Base-by-base conservation (phyloP, 2,113 vertebrate genomes). In the Podarcis muralis region DNA sequence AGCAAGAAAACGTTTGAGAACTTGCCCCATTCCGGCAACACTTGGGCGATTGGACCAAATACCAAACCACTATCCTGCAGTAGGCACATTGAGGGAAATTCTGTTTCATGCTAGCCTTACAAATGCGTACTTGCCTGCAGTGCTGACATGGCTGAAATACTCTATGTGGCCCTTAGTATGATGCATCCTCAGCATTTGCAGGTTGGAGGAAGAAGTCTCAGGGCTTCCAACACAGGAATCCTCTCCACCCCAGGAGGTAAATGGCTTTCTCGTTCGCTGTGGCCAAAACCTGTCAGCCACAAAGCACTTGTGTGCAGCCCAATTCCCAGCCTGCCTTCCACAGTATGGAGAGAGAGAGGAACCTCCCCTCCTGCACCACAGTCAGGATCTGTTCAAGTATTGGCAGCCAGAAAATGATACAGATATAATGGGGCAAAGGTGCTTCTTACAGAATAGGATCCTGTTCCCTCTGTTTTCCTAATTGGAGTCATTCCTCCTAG, bases 1-100 rank as follows among this genome's bases (percentile, higher is more conserved):
- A 66, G 84, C 76, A 53, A 93, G 88, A 1, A 74, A n/a, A 0
- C 18, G 16, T 25, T 0, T 0, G 32, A 68, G 87, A 0, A 86
- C 93, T 85, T 81, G 77, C 72, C 65, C 0, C 1, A 48, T 16
- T 1, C 35, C n/a, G 40, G 74, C 74, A 85, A 74, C 88, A 94
- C 68, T 85, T 88, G 90, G 53, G 85, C 85, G 74, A 88, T 75
- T 75, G 72, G 85, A 93, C 53, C 22, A 8, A 84, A 90, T 87
- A 65, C 87, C 88, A 72, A 85, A 57, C 48, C 88, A 81, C 35
- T 80, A 71, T 66, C 53, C 32, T 66, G 80, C 68, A 23, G 40
- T 18, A 86, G 13, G 22, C 66, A 53, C 25, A 80, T 27, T 3
- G 48, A 81, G 57, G 12, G 22, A 27, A 53, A 79, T 9, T 22